phyloP scores from a whole-genome alignment of 1,140 invertebrate species.

The Cyclargus thomasi region DNA sequence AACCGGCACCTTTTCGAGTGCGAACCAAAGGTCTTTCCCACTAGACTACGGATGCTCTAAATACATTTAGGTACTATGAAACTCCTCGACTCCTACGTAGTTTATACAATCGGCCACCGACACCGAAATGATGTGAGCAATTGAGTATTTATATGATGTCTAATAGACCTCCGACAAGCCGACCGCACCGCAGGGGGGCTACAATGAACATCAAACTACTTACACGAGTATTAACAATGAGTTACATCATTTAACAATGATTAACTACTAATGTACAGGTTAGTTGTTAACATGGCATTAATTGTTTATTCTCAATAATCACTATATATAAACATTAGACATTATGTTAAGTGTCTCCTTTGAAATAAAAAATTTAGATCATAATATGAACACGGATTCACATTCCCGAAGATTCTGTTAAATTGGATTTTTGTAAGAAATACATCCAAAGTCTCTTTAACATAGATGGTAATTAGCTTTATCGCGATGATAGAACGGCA shows the following conservation, averaged over 20 bases:
- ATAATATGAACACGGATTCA: neutral
- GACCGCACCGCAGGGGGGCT: neutral
- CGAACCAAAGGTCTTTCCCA: no score
- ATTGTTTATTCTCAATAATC: neutral
- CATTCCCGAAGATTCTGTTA: neutral
- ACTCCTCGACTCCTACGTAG: no score
- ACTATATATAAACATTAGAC: neutral
- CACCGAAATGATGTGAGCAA: no score
- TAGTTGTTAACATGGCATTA: neutral
- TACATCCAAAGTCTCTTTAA: neutral
- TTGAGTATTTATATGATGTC: neutral
- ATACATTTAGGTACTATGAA: no score
- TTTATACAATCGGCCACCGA: no score
- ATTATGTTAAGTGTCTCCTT: neutral
- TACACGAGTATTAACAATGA: neutral
- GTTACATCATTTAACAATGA: slow-evolving; percentile 1
- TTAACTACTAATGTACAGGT: neutral
- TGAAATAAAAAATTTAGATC: no score
- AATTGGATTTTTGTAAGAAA: neutral
- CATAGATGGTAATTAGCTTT: no score
- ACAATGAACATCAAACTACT: neutral
- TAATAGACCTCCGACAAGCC: neutral
- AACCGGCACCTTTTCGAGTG: no score
- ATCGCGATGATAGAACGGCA: no score
- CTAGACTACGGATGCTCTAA: no score